A percentile compares a stretch with the other conserved stretches of the same genome.
phyloP scores from a whole-genome alignment of 2,888 invertebrate species.

The Pomacea canaliculata region DNA sequence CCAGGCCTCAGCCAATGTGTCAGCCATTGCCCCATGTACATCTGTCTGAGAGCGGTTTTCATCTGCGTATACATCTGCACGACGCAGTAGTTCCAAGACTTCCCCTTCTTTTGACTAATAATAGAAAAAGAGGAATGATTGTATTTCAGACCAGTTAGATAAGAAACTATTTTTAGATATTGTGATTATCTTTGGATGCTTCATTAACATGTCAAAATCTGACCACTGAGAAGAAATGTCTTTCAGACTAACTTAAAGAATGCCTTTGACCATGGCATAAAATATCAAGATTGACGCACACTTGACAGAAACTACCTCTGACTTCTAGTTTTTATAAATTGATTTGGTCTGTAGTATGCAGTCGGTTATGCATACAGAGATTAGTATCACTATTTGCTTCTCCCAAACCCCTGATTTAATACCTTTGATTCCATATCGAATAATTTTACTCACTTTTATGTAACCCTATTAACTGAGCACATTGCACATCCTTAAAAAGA shows the following conservation, averaged over 20 bases:
- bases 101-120: constrained; percentile 86
- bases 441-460: no score
- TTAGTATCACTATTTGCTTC: no score
- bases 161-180: neutral
- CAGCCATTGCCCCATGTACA: constrained; percentile 90
- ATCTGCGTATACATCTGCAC: constrained; percentile 87
- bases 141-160: neutral
- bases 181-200: neutral
- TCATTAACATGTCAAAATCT: neutral
- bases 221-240: neutral
- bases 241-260: neutral
- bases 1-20: constrained; percentile 78
- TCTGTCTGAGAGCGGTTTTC: constrained; percentile 78
- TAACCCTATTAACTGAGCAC: no score
- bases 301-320: no score
- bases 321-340: no score
- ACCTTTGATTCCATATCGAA: no score
- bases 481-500: no score
- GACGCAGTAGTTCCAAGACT: constrained; percentile 86
- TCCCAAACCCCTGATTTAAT: no score
- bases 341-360: no score
- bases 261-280: no score
- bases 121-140: constrained; percentile 13
- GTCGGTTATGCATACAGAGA: no score
- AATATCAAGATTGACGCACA: no score